phyloP scores from a whole-genome alignment of 2,113 vertebrate species.

The Mustelus asterias region DNA sequence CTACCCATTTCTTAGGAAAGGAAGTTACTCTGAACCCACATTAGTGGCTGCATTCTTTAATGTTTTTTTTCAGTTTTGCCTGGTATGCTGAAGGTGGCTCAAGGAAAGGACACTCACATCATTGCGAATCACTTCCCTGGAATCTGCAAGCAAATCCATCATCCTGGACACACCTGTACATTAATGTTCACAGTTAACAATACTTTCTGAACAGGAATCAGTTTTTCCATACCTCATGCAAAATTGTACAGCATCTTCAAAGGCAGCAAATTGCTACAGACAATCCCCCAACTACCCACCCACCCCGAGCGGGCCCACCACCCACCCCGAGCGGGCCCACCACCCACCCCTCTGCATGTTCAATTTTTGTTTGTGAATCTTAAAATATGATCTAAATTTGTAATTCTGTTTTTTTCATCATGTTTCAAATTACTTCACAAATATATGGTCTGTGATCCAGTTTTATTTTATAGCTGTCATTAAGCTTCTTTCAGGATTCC shows the following conservation, averaged over 20 bases:
- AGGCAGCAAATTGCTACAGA: background rate
- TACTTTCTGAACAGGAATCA: background rate
- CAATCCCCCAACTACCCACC: background rate
- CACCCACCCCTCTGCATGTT: background rate
- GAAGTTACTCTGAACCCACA: background rate
- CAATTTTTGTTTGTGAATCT: no score
- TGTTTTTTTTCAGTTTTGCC: background rate
- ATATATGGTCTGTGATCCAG: background rate
- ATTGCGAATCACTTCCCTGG: conserved; percentile 93
- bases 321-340: no score
- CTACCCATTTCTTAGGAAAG: background rate
- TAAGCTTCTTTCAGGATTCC: background rate
- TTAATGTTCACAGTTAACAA: background rate
- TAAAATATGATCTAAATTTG: background rate
- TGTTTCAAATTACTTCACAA: background rate
- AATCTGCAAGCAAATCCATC: conserved; percentile 93
- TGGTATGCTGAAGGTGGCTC: background rate
- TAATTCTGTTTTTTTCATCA: background rate
- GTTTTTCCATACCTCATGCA: background rate
- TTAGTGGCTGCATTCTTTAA: background rate
- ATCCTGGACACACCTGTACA: conserved; percentile 84
- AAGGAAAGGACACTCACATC: conserved; percentile 67
- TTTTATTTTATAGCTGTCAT: background rate
- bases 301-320: no score
- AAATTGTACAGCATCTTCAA: background rate